Evolutionary conservation across 2,888 invertebrate genomes (phyloP).

Genomic region (Drosophila birchii): DNA sequence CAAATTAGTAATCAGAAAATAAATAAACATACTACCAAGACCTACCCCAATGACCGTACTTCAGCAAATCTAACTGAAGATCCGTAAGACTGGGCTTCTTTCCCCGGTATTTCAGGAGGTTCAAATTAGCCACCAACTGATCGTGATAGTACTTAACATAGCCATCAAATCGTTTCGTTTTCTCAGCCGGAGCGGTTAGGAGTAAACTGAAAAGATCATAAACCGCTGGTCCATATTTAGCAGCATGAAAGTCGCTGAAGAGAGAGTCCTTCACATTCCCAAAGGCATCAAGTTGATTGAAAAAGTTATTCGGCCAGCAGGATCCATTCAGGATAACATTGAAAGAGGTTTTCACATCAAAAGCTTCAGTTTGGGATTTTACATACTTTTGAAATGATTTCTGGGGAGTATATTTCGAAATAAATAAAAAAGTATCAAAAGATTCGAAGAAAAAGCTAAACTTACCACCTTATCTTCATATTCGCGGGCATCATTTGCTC

Average conservation of each 20-base stretch:
- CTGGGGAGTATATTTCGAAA: conserved; percentile 34
- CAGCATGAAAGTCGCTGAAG: conserved; percentile 70
- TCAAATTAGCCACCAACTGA: conserved; percentile 63
- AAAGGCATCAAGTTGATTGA: conserved; percentile 67
- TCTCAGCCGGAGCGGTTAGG: conserved; percentile 69
- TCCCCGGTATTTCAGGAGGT: conserved; percentile 64
- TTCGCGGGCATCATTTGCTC: conserved; percentile 48
- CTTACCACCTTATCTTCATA: conserved; percentile 73
- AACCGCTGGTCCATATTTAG: conserved; percentile 69
- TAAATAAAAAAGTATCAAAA: neutral
- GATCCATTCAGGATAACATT: conserved; percentile 73
- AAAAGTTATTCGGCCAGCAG: conserved; percentile 76
- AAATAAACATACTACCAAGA: neutral
- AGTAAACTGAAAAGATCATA: conserved; percentile 77
- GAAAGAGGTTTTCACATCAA: conserved; percentile 52
- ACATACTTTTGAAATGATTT: conserved; percentile 54
- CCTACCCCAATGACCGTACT: conserved; percentile 73
- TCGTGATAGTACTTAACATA: conserved; percentile 73
- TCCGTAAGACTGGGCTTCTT: conserved; percentile 73
- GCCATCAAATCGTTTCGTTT: conserved; percentile 73
- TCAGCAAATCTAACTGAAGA: conserved; percentile 71
- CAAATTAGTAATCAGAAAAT: neutral
- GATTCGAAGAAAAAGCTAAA: neutral
- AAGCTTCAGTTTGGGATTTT: neutral
- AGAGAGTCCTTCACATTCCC: conserved; percentile 63